A percentile compares a stretch with the other conserved stretches of the same genome.
Evolutionary conservation across 2,797 vertebrate genomes (phyloP).

Genomic region (Cygnus olor): DNA sequence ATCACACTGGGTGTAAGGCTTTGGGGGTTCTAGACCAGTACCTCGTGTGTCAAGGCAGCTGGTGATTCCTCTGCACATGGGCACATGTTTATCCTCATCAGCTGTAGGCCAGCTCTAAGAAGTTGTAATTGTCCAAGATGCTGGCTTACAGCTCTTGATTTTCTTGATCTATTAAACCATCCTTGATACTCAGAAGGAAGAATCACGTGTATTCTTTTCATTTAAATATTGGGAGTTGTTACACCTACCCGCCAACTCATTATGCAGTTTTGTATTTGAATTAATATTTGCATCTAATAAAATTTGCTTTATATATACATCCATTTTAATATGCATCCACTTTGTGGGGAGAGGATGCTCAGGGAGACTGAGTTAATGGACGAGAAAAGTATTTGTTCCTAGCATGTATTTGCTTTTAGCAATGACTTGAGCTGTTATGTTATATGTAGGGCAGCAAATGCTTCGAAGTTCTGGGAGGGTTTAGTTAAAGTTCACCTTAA

Average conservation of each 20-base stretch:
- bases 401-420: not conserved
- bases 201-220: not conserved
- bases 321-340: too few relatives aligned
- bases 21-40: not conserved
- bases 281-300: not conserved
- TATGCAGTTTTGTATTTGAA: not conserved
- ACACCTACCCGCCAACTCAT: not conserved
- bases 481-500: not conserved
- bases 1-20: not conserved
- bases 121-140: not conserved
- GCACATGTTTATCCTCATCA: not conserved
- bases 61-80: not conserved
- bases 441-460: not conserved
- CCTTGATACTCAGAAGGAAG: not conserved
- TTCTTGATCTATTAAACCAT: accelerated
- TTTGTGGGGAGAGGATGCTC: not conserved
- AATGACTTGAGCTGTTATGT: not conserved
- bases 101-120: not conserved
- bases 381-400: not conserved
- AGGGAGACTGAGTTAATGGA: not conserved
- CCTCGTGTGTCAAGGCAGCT: not conserved
- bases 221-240: not conserved
- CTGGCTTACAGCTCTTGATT: not conserved
- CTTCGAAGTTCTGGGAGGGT: not conserved
- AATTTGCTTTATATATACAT: not conserved